Evolutionary conservation across 2,888 invertebrate genomes (phyloP), one percentile per base, ranked within the genome.

Genomic region (Drosophila longiperda): DNA sequence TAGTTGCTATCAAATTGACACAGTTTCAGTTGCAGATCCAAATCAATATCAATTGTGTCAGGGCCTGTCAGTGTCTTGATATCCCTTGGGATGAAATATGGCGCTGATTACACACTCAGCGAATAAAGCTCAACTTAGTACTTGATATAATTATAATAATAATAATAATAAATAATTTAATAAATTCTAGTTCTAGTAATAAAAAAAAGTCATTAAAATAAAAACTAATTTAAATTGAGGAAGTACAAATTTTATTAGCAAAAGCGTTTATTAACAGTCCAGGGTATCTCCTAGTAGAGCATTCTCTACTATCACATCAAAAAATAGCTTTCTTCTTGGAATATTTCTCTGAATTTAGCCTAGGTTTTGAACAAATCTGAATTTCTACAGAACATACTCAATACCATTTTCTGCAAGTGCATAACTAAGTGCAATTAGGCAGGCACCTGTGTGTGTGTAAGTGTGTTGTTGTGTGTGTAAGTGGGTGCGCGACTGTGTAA

Each of bases 1-100:
- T 70, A 55, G 66, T 67, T 72, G 75, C 85, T 80, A 87, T 87
- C 83, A 87, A 89, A 75, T 87, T 89, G 87, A 87, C 87, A 87
- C 87, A 89, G 82, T 78, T 87, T 83, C 66, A 69, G 68, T 54
- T 74, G 36, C 45, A 63, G 72, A 75, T 73, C 60, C 54, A 82
- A 85, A 87, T 87, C 85, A 87, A 87, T 89, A 81, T 70, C 63
- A 82, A 69, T 72, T 75, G 78, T 73, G 64, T 72, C 66, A 76
- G 66, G 55, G 61, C 73, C 61, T 64, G 66, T 50, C 59, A 65
- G 62, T 15, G 15, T 63, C 33, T 32, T 20, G 52, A 33, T n/a
- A 66, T 63, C 60, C 76, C 66, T 26, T 42, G 73, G 66, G 73
- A 66, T 61, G 20, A 23, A 45, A 50, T 50, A 50, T 52, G 40